Percentiles rank a stretch among this genome's conserved stretches.
These are phyloP conservation scores for Laticauda colubrina DNA, from an alignment of 2,113 vertebrate species.

Conservation along the genomic window DNA sequence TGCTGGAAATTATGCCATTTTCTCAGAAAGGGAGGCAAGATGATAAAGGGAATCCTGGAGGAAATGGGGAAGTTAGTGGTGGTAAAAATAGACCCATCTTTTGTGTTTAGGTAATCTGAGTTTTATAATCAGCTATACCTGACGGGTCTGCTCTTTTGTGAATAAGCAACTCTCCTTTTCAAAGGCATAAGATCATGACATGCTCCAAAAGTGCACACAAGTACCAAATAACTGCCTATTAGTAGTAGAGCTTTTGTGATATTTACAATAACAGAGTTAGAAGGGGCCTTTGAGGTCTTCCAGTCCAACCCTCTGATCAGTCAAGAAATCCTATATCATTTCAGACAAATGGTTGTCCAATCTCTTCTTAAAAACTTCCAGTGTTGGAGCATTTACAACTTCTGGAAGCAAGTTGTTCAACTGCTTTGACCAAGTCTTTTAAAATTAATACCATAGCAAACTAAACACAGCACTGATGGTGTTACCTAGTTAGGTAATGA, in stretches of 20 bases:
- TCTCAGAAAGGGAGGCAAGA: not conserved
- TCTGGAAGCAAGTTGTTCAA: too few relatives aligned
- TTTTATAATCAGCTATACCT: not conserved
- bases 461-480: not conserved
- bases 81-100: not conserved
- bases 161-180: not conserved
- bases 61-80: not conserved
- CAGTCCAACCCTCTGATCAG: too few relatives aligned
- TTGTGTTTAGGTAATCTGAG: not conserved
- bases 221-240: not conserved
- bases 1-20: not conserved
- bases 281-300: too few relatives aligned
- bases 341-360: too few relatives aligned
- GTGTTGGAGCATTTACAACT: too few relatives aligned
- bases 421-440: not conserved
- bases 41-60: not conserved
- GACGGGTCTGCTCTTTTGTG: not conserved
- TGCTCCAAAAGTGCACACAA: not conserved
- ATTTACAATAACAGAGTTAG: too few relatives aligned
- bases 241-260: not conserved
- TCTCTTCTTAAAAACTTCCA: too few relatives aligned
- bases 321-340: too few relatives aligned
- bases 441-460: not conserved
- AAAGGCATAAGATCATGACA: not conserved
- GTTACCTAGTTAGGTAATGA: not conserved